Evolutionary conservation across 1,140 invertebrate genomes (phyloP).

Genomic region (Orussus abietinus): DNA sequence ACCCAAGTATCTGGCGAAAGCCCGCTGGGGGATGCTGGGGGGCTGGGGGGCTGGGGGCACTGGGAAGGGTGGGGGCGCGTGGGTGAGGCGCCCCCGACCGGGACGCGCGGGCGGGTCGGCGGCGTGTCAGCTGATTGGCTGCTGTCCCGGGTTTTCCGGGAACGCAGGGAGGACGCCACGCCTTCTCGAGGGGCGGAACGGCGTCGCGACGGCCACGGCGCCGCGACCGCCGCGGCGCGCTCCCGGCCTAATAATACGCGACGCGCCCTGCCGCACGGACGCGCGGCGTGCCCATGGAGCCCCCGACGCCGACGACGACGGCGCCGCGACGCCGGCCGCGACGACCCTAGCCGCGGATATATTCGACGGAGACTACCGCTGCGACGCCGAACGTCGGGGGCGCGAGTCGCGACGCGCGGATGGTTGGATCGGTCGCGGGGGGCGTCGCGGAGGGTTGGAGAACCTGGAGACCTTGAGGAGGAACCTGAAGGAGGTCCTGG

Average conservation of each 20-base stretch:
- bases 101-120: constrained; percentile 2
- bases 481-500: too few relatives aligned
- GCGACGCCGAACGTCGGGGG: too few relatives aligned
- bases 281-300: constrained; percentile 5
- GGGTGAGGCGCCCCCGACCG: not conserved
- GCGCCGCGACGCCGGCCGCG: not conserved
- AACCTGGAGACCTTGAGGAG: too few relatives aligned
- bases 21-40: constrained; percentile 25
- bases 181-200: constrained; percentile 39
- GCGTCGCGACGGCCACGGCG: constrained; percentile 15
- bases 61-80: not conserved
- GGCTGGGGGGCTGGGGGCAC: constrained; percentile 2
- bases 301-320: constrained; percentile 14
- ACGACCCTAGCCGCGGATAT: too few relatives aligned
- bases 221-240: too few relatives aligned
- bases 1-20: constrained; percentile 37
- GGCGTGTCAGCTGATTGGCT: constrained; percentile 21
- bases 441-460: too few relatives aligned
- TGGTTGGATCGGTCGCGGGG: too few relatives aligned
- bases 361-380: too few relatives aligned
- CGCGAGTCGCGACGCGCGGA: too few relatives aligned
- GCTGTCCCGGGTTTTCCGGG: constrained; percentile 22
- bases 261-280: constrained; percentile 21
- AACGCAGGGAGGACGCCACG: constrained; percentile 30
- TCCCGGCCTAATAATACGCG: not conserved